Evolutionary conservation across 1,140 invertebrate species (phyloP).

Genomic region (Caenorhabditis brenneri): DNA sequence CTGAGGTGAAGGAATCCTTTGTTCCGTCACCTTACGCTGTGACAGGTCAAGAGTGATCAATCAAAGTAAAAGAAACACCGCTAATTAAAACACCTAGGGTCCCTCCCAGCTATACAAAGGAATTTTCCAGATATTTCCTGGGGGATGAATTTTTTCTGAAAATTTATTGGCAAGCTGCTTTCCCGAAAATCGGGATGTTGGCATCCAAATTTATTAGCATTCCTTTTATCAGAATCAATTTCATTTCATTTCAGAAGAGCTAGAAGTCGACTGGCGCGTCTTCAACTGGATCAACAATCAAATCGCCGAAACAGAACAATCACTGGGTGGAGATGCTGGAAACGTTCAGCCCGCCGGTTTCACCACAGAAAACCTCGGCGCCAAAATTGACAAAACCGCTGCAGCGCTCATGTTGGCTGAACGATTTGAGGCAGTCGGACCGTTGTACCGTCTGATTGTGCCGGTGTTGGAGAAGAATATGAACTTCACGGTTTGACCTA

Average conservation of each 20-base stretch:
- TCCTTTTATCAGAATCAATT: not conserved
- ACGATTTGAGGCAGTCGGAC: slow-evolving; percentile 86
- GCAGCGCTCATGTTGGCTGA: slow-evolving; percentile 84
- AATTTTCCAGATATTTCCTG: no score
- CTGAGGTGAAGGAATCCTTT: no score
- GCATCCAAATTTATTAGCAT: no score
- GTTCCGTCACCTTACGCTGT: no score
- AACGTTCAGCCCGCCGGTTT: slow-evolving; percentile 72
- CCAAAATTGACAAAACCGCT: slow-evolving; percentile 83
- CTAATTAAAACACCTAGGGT: no score
- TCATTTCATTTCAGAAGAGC: slow-evolving; percentile 50
- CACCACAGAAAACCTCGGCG: slow-evolving; percentile 77
- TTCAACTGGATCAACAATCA: slow-evolving; percentile 59
- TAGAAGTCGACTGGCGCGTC: slow-evolving; percentile 63
- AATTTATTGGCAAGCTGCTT: no score
- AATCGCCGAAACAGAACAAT: slow-evolving; percentile 62
- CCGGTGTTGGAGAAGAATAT: slow-evolving; percentile 85
- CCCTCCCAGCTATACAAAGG: no score
- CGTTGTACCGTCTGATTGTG: slow-evolving; percentile 86
- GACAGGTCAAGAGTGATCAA: no score
- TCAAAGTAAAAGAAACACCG: no score
- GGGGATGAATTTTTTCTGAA: no score
- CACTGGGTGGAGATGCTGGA: no score
- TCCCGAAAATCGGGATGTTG: no score
- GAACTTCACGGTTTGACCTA: slow-evolving; percentile 79